Conservation (phyloP, 2,797 vertebrate genomes). For the Cirrhinus molitorella region DNA sequence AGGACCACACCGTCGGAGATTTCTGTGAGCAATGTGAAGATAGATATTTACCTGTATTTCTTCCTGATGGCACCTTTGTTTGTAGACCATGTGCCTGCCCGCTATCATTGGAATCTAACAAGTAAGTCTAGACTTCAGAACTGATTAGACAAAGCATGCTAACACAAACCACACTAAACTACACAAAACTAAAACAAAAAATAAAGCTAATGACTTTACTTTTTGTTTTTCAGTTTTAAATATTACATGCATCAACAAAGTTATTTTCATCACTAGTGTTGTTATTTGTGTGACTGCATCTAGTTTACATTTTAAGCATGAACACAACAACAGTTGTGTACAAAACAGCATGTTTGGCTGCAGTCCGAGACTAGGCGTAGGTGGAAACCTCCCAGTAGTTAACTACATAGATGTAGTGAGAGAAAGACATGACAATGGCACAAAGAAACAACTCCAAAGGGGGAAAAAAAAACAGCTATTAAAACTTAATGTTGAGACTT, state of each 20-base stretch:
- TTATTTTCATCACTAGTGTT: not conserved
- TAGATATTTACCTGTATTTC: slow-evolving; percentile 78
- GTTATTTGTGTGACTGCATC: not conserved
- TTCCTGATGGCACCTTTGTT: slow-evolving; percentile 67
- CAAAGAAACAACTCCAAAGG: not conserved
- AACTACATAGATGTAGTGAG: not conserved
- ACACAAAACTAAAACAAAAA: not conserved
- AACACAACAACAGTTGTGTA: not conserved
- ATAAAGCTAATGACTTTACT: not conserved
- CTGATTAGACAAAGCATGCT: not conserved
- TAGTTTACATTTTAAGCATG: not conserved
- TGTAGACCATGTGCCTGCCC: slow-evolving; percentile 92
- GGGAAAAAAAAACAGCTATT: slow-evolving; percentile 2
- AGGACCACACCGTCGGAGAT: slow-evolving; percentile 87
- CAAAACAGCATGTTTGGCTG: not conserved
- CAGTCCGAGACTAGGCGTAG: not conserved
- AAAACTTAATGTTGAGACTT: no score
- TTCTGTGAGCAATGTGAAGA: slow-evolving; percentile 91
- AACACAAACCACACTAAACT: not conserved
- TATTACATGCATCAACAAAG: not conserved
- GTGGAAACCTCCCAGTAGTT: not conserved
- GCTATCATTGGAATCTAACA: slow-evolving; percentile 81
- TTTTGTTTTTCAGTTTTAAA: not conserved
- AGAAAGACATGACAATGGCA: not conserved
- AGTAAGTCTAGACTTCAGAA: slow-evolving; percentile 69